These are phyloP conservation scores for Brenthis daphne DNA, from an alignment of 2,888 invertebrate genomes.

Conservation along the genomic window DNA sequence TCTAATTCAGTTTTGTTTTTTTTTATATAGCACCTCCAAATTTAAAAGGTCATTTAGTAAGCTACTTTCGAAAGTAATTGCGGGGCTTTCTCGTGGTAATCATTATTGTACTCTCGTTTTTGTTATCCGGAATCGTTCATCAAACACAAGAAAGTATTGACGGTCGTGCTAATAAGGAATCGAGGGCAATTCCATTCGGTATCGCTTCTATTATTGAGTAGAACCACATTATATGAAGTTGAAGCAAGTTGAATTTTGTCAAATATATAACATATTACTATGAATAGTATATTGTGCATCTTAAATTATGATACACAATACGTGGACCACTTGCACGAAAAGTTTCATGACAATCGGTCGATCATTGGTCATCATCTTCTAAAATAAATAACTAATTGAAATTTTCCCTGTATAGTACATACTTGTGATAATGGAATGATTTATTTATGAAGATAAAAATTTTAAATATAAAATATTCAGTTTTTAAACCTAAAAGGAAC, in stretches of 20 bases:
- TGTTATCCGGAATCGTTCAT: constrained; percentile 57
- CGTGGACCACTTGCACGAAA: too few species aligned
- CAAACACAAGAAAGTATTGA: constrained; percentile 49
- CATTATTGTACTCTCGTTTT: constrained; percentile 66
- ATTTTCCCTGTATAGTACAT: too few species aligned
- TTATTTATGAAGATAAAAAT: too few species aligned
- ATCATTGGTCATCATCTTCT: too few species aligned
- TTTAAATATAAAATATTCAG: too few species aligned
- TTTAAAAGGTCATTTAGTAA: constrained; percentile 65
- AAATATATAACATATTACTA: background rate
- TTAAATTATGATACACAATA: too few species aligned
- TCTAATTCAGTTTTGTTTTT: constrained; percentile 32
- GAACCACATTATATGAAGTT: background rate
- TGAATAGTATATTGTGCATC: too few species aligned
- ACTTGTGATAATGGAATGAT: too few species aligned
- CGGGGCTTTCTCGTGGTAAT: constrained; percentile 71
- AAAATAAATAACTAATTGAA: too few species aligned
- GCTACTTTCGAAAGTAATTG: constrained; percentile 71
- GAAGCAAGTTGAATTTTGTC: background rate
- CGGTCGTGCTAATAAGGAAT: constrained; percentile 26
- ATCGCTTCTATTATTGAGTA: constrained; percentile 11
- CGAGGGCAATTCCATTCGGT: constrained; percentile 15
- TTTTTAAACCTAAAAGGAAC: too few species aligned
- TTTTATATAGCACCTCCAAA: constrained; percentile 45
- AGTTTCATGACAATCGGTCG: too few species aligned